phyloP scores from a whole-genome alignment of 2,113 vertebrate genomes.

The Callopanchax toddi region DNA sequence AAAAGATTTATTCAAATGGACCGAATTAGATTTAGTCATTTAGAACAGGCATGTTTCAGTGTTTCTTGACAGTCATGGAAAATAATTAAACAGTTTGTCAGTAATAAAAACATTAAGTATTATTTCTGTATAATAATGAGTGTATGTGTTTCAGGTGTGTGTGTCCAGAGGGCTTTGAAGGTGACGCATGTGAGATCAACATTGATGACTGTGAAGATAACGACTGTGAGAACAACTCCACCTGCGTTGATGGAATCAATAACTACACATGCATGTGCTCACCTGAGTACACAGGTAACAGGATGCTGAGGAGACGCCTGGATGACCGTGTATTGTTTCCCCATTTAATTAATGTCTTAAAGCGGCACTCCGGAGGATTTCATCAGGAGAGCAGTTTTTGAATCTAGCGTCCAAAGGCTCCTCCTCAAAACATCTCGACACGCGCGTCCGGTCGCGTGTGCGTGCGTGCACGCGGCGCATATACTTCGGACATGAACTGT shows the following conservation, averaged over 20 bases:
- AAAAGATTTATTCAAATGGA: too few species aligned
- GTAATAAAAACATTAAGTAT: neutral
- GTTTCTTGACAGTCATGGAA: neutral
- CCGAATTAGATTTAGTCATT: too few species aligned
- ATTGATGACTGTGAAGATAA: slow-evolving; percentile 99
- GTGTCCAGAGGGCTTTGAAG: slow-evolving; percentile 96
- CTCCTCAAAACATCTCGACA: too few species aligned
- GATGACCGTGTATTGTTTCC: neutral
- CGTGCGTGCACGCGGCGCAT: too few species aligned
- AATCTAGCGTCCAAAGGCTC: too few species aligned
- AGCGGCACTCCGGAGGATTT: too few species aligned
- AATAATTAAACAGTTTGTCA: neutral
- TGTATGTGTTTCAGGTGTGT: slow-evolving; percentile 86
- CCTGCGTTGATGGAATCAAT: slow-evolving; percentile 96
- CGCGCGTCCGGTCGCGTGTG: too few species aligned
- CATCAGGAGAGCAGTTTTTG: too few species aligned
- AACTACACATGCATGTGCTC: slow-evolving; percentile 98
- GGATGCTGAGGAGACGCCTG: neutral
- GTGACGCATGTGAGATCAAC: slow-evolving; percentile 92
- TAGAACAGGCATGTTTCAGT: too few species aligned
- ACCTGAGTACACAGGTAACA: slow-evolving; percentile 94
- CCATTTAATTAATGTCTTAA: neutral
- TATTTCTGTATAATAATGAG: neutral
- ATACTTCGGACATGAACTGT: too few species aligned
- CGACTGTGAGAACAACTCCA: slow-evolving; percentile 98